Evolutionary conservation across 2,113 vertebrate species (phyloP).

Genomic region (Hepsetus odoe): DNA sequence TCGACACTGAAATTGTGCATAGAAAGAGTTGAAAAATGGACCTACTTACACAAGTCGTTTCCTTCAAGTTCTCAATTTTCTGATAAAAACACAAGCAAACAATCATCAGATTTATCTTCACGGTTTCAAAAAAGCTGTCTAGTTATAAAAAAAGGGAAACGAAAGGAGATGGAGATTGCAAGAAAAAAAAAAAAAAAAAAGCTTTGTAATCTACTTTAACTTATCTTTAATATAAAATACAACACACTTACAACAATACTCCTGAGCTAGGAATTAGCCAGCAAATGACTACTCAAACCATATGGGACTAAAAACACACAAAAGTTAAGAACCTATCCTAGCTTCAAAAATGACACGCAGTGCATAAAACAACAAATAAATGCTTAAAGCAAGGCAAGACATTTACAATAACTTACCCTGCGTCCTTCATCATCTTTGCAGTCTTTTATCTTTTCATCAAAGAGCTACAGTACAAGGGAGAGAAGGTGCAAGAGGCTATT

Average conservation of each 20-base stretch:
- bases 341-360: neutral
- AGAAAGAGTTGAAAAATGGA: neutral
- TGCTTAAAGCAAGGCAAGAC: neutral
- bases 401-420: slow-evolving; percentile 83
- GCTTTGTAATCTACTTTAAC: neutral
- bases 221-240: neutral
- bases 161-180: slow-evolving; percentile 37
- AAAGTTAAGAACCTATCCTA: neutral
- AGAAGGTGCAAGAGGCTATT: neutral
- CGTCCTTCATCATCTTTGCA: slow-evolving; percentile 98
- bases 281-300: no score
- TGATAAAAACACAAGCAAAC: slow-evolving; percentile 62
- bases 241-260: neutral
- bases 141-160: slow-evolving; percentile 36
- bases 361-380: neutral
- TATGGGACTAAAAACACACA: neutral
- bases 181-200: slow-evolving; percentile 13
- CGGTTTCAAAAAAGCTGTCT: slow-evolving; percentile 8
- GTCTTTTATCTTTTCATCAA: slow-evolving; percentile 98
- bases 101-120: slow-evolving; percentile 11
- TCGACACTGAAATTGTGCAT: neutral
- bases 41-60: slow-evolving; percentile 95
- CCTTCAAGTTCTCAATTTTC: slow-evolving; percentile 97
- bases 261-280: neutral
- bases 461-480: slow-evolving; percentile 78